phyloP scores from a whole-genome alignment of 2,113 vertebrate genomes.

The Nanorana parkeri region DNA sequence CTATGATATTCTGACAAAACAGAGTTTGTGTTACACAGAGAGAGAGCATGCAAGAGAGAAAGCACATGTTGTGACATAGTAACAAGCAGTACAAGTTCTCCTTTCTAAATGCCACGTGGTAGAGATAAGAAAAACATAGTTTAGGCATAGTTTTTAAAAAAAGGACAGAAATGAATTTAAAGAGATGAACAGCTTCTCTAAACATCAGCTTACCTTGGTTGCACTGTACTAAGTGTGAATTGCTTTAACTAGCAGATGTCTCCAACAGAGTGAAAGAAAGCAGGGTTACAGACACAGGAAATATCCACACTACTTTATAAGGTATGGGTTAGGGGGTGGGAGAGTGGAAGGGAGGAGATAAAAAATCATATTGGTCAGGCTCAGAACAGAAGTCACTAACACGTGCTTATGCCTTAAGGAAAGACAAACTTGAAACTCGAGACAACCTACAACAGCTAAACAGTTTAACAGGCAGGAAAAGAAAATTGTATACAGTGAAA shows the following conservation, averaged over 20 bases:
- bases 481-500: neutral
- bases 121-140: neutral
- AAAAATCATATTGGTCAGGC: conserved; percentile 20
- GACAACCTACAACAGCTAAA: neutral
- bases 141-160: neutral
- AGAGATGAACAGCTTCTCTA: neutral
- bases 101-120: conserved; percentile 13
- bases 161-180: neutral
- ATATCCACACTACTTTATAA: conserved; percentile 42
- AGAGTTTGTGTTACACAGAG: neutral
- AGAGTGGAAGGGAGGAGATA: conserved; percentile 8
- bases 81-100: neutral
- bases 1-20: neutral
- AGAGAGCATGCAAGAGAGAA: no score
- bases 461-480: neutral
- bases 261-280: conserved; percentile 16
- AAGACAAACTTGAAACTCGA: neutral
- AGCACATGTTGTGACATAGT: neutral
- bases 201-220: conserved; percentile 14
- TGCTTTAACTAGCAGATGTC: conserved; percentile 12
- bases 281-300: conserved; percentile 35
- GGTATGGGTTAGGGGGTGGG: conserved; percentile 35
- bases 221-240: neutral
- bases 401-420: conserved; percentile 13
- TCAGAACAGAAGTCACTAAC: conserved; percentile 19